Evolutionary conservation across 2,113 vertebrate genomes (phyloP).

Genomic region (Macrotis lagotis): DNA sequence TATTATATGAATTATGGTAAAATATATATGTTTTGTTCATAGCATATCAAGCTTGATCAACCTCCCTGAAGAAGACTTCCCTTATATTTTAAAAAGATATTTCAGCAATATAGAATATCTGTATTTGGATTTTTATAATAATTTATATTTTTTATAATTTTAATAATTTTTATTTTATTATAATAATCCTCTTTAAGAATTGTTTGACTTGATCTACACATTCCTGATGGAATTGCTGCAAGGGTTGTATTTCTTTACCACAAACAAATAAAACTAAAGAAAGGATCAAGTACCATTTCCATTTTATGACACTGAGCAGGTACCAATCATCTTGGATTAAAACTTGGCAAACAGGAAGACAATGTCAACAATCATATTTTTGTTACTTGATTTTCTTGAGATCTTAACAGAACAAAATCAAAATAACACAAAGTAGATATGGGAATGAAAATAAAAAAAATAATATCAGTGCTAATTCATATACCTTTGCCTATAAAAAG

Average conservation of each 20-base stretch:
- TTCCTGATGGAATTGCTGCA: slow-evolving; percentile 9
- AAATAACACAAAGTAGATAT: neutral
- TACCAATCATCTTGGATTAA: neutral
- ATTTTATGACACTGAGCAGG: neutral
- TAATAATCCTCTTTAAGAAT: neutral
- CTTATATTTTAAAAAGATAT: neutral
- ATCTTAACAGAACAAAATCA: neutral
- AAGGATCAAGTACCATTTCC: neutral
- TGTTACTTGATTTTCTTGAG: neutral
- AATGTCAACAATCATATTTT: neutral
- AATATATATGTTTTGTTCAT: neutral
- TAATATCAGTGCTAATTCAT: neutral
- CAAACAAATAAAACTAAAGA: neutral
- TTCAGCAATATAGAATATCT: neutral
- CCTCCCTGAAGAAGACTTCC: neutral
- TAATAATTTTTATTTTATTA: neutral
- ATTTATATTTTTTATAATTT: no score
- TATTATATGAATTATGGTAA: neutral
- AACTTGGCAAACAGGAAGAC: neutral
- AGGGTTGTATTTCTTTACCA: neutral
- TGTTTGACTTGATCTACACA: neutral
- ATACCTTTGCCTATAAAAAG: neutral
- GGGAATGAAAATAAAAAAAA: neutral
- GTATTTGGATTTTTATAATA: neutral
- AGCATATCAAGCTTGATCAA: neutral